Evolutionary conservation across 2,888 invertebrate species (phyloP), one percentile per base, ranked within the genome.

Genomic region (Microctonus aethiopoides): DNA sequence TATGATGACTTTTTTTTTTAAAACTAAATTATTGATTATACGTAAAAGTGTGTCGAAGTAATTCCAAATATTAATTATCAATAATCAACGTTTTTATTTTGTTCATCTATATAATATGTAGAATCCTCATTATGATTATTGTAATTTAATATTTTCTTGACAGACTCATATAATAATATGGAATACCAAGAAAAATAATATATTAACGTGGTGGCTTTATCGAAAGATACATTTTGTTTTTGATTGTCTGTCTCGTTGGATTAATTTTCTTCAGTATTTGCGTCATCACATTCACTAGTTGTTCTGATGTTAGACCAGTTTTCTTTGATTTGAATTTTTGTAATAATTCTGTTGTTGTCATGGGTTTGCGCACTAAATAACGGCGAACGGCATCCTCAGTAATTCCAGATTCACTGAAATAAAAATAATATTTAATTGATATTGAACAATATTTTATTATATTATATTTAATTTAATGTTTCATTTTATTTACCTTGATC

Each of bases 281-380:
- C 7, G 97, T 97, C 92, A 98, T 96, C 41, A 95, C 94, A 82
- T 95, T 95, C 0, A 97, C 97, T 70, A 98, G 90, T 69, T 97
- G 94, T 75, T 98, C 96, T 76, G 95, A 95, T 68, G 93, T 93
- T 62, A 97, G 91, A 4, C 96, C 96, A 10, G 95, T 95, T 81
- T 96, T 95, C 87, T 97, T 97, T 46, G 95, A 95, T 85, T 96
- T 97, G 88, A 98, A 97, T 88, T 98, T 98, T 75, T 96, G 96
- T 54, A 98, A 88, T 36, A 98, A 89, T 83, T 99, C 98, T 0
- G 96, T 98, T 0, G 98, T 95, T 0, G 99, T 99, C 94, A 99
- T 97, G 0, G 99, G 99, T 83, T 99, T 99, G 10, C 99, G 91
- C 87, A 95, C 94, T 36, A 99, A 88, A 87, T 99, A 99, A 16